Percentiles rank a stretch among this genome's conserved stretches.
Conservation (phyloP, 2,888 invertebrate genomes). For the Cephus nigrinus region DNA sequence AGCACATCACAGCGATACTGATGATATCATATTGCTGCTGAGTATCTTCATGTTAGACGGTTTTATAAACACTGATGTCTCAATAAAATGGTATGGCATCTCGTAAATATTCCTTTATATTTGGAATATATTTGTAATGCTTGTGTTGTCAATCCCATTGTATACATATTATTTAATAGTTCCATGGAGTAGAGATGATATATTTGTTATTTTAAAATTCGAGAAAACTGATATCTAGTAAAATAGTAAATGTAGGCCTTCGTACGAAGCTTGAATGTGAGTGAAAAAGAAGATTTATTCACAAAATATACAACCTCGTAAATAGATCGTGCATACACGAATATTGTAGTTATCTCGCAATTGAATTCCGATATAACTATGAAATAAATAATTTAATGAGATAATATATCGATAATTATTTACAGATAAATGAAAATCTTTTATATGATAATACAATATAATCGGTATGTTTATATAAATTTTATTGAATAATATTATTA, state of each 20-base stretch:
- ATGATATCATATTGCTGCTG: background rate
- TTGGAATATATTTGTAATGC: background rate
- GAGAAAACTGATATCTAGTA: conserved; percentile 17
- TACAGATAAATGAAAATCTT: conserved; percentile 20
- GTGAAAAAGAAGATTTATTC: conserved; percentile 38
- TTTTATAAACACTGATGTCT: background rate
- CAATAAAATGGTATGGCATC: background rate
- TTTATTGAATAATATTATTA: background rate
- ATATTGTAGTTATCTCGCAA: background rate
- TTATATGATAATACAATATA: background rate
- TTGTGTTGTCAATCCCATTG: conserved; percentile 12
- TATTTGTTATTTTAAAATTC: conserved; percentile 26
- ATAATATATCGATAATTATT: conserved; percentile 30
- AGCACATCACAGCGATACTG: background rate
- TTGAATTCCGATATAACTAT: conserved; percentile 23
- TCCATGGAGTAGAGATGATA: conserved; percentile 27
- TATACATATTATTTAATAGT: conserved; percentile 15
- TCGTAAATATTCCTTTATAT: background rate
- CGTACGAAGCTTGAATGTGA: background rate
- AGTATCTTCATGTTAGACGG: background rate
- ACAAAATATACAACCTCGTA: conserved; percentile 25
- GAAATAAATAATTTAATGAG: conserved; percentile 36
- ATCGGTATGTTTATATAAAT: background rate
- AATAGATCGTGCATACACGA: conserved; percentile 2
- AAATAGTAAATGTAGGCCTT: background rate